phyloP scores from a whole-genome alignment of 2,888 invertebrate species.

The Cephus nigrinus region DNA sequence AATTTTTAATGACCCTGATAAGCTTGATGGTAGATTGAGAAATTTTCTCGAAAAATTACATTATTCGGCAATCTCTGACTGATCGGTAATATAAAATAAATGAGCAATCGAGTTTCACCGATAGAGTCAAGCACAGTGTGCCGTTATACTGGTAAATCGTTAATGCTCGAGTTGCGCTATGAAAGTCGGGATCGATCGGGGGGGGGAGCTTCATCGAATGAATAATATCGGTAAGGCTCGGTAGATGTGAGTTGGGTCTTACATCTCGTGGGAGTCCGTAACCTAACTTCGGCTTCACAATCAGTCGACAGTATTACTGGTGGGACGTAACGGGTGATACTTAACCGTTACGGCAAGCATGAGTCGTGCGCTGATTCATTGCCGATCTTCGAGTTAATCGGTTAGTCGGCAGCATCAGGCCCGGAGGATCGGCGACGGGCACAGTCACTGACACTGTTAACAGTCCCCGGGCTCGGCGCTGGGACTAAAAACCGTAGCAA shows the following conservation, averaged over 20 bases:
- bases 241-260: background rate
- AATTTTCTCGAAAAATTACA: background rate
- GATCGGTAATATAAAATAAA: background rate
- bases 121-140: background rate
- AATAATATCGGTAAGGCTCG: background rate
- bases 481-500: background rate
- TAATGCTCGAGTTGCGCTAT: background rate
- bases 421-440: background rate
- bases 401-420: background rate
- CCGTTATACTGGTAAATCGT: background rate
- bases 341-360: conserved; percentile 49
- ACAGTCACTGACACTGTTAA: background rate
- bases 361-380: conserved; percentile 1
- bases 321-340: conserved; percentile 49
- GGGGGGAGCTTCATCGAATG: background rate
- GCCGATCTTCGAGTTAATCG: background rate
- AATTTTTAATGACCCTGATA: background rate
- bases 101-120: background rate
- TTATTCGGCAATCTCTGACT: background rate
- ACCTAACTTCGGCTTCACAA: background rate
- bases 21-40: background rate
- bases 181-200: background rate
- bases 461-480: background rate
- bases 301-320: conserved; percentile 9
- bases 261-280: background rate